phyloP scores from a whole-genome alignment of 2,113 vertebrate species.

The Jaculus jaculus region DNA sequence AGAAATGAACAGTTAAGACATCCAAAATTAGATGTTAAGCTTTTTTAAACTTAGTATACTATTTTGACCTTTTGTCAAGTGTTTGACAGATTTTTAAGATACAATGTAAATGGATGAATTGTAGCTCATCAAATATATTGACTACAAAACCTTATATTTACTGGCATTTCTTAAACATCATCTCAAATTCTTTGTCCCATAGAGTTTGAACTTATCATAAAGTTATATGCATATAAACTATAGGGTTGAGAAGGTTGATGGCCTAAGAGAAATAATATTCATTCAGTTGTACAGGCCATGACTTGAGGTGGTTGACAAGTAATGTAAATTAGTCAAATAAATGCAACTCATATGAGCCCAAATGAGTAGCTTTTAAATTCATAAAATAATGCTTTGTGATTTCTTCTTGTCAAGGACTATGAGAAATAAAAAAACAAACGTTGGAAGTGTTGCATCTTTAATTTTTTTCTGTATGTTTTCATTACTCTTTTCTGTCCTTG shows the following conservation, averaged over 20 bases:
- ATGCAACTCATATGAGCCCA: not conserved
- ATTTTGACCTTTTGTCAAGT: not conserved
- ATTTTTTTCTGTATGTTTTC: not conserved
- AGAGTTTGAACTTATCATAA: not conserved
- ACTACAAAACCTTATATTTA: not conserved
- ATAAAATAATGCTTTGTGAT: not conserved
- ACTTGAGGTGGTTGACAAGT: not conserved
- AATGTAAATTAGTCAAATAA: not conserved
- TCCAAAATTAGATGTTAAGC: not conserved
- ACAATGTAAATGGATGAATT: not conserved
- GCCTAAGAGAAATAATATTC: not conserved
- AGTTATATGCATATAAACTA: not conserved
- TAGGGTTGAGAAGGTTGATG: not conserved
- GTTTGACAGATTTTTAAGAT: not conserved
- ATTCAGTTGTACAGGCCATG: not conserved
- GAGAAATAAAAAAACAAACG: slow-evolving; percentile 9
- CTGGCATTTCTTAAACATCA: not conserved
- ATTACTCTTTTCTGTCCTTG: not conserved
- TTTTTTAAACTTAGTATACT: not conserved
- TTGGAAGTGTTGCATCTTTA: not conserved
- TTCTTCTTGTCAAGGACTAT: not conserved
- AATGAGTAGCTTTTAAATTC: not conserved
- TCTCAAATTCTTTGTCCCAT: not conserved
- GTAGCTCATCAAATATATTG: not conserved
- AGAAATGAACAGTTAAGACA: not conserved